A percentile compares a stretch with the other conserved stretches of the same genome.
These are phyloP conservation scores for Drosophila ananassae DNA, from an alignment of 1,140 invertebrate genomes.

Conservation along the genomic window DNA sequence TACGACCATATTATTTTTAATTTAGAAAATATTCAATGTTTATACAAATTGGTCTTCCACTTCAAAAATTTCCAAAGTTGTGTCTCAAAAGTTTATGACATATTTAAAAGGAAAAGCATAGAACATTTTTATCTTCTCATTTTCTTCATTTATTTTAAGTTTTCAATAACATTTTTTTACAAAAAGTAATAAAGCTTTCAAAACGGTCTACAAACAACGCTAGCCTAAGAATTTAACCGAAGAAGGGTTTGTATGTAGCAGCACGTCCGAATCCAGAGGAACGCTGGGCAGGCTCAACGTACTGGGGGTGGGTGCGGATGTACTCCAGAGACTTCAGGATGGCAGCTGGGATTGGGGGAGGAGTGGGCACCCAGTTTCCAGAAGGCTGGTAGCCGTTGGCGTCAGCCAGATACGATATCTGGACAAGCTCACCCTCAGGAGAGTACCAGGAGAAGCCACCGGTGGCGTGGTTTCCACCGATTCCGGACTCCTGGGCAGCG, in stretches of 20 bases:
- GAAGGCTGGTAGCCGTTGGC: conserved; percentile 90
- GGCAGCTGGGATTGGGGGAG: conserved; percentile 90
- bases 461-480: conserved; percentile 40
- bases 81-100: no score
- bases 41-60: background rate
- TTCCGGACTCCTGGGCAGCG: conserved; percentile 85
- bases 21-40: background rate
- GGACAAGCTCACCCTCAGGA: conserved; percentile 84
- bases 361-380: conserved; percentile 90
- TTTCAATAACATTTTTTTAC: conserved; percentile 14
- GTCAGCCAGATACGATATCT: conserved; percentile 89
- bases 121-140: conserved; percentile 1
- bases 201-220: background rate
- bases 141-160: conserved; percentile 23
- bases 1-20: background rate
- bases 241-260: background rate
- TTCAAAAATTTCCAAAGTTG: background rate
- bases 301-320: conserved; percentile 85
- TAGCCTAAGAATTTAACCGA: conserved; percentile 1
- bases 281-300: conserved; percentile 29
- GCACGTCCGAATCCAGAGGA: background rate
- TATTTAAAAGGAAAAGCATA: background rate
- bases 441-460: conserved; percentile 66
- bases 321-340: conserved; percentile 87
- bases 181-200: conserved; percentile 34